These are phyloP conservation scores for Microplitis manilae DNA, from an alignment of 2,888 invertebrate genomes.

Conservation along the genomic window DNA sequence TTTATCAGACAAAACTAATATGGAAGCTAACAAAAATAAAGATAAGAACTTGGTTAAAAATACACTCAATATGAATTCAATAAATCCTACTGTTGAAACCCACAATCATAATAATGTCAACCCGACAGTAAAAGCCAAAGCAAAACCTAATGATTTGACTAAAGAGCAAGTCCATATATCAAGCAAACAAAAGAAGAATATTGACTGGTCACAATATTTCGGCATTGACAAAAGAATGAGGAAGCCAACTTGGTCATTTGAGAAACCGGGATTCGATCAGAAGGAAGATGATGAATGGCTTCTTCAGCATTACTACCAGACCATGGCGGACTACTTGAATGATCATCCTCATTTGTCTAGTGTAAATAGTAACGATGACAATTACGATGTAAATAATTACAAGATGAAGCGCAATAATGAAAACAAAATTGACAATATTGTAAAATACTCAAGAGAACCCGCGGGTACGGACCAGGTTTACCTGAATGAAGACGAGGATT, in stretches of 20 bases:
- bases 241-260: neutral
- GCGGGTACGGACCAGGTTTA: neutral
- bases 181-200: neutral
- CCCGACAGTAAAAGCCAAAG: neutral
- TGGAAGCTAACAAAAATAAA: neutral
- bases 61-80: neutral
- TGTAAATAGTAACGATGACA: slow-evolving; percentile 25
- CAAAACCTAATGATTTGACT: neutral
- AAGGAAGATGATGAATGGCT: neutral
- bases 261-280: neutral
- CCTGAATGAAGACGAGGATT: neutral
- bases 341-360: slow-evolving; percentile 44
- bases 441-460: neutral
- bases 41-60: neutral
- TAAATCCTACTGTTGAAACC: neutral
- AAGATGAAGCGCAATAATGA: slow-evolving; percentile 42
- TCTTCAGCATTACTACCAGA: neutral
- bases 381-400: slow-evolving; percentile 31
- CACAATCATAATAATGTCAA: neutral
- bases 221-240: neutral
- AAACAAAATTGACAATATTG: neutral
- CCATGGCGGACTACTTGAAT: slow-evolving; percentile 13
- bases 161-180: neutral
- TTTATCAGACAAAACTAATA: neutral
- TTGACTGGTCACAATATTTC: neutral